Percentiles rank a stretch among this genome's conserved stretches.
phyloP scores from a whole-genome alignment of 2,113 vertebrate genomes.

The Ovis aries region ARS-UI_Ramb_v3.0 NC_056054.1:112049001-112049500 shows the following conservation, averaged over 20 bases:
- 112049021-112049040: background rate
- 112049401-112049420: background rate
- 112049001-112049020: background rate
- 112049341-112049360: accelerated
- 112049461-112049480: background rate
- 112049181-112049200: background rate
- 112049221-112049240: background rate
- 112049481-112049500: background rate
- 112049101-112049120: background rate
- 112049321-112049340: background rate
- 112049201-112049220: background rate
- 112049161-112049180: accelerated
- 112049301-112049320: background rate
- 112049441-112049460: background rate
- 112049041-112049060: accelerated
- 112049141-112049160: background rate
- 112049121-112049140: background rate
- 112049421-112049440: background rate
- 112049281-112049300: background rate
- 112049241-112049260: background rate
- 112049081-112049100: background rate
- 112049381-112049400: background rate
- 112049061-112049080: background rate
- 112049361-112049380: background rate
- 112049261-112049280: background rate